Evolutionary conservation across 2,888 invertebrate genomes (phyloP).

Genomic region (Pyrrhia umbra): DNA sequence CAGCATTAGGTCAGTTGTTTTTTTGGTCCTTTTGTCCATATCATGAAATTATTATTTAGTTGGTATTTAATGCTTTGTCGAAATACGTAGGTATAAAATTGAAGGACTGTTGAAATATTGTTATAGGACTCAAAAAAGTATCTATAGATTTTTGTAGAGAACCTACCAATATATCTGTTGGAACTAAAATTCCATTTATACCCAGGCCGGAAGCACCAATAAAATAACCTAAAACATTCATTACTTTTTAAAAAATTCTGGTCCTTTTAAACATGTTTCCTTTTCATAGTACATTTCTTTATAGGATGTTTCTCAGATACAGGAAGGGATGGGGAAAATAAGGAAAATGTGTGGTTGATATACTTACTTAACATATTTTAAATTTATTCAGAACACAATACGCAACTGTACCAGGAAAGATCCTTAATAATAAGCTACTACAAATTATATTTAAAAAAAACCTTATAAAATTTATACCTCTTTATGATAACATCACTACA

Average conservation of each 20-base stretch:
- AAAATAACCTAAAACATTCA: not conserved
- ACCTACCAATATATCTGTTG: not conserved
- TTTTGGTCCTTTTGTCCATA: conserved; percentile 12
- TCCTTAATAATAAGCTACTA: too few relatives aligned
- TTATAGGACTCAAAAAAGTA: not conserved
- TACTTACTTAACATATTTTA: not conserved
- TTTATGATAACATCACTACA: too few relatives aligned
- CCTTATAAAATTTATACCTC: too few relatives aligned
- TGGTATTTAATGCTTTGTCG: not conserved
- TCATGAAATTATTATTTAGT: not conserved
- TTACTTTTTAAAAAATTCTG: too few relatives aligned
- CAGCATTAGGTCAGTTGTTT: conserved; percentile 29
- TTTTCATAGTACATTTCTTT: too few relatives aligned
- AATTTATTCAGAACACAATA: too few relatives aligned
- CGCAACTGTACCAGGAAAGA: too few relatives aligned
- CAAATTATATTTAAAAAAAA: too few relatives aligned
- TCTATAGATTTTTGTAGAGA: not conserved
- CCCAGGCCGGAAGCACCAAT: not conserved
- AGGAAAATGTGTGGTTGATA: not conserved
- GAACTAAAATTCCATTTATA: not conserved
- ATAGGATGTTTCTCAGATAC: not conserved
- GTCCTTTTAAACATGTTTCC: not conserved
- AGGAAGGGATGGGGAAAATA: not conserved
- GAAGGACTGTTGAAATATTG: too few relatives aligned
- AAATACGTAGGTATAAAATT: not conserved